Evolutionary conservation across 2,888 invertebrate species (phyloP).

Genomic region (Piscicola geometra): DNA sequence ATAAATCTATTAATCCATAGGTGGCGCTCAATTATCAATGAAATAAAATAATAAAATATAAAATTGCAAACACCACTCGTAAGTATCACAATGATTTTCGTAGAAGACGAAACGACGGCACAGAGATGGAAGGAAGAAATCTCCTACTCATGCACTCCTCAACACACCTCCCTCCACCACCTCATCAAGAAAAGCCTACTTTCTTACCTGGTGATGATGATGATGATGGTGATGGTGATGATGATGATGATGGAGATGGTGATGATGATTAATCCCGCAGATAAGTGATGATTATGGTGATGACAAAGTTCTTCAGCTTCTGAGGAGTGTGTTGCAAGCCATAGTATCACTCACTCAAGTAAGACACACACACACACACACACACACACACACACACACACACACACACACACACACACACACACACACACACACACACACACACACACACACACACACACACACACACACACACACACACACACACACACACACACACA

Average conservation of each 20-base stretch:
- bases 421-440: background rate
- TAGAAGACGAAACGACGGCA: background rate
- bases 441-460: background rate
- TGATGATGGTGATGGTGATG: no score
- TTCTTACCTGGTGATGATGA: background rate
- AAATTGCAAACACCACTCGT: no score
- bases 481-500: no score
- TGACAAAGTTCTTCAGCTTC: background rate
- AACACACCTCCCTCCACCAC: background rate
- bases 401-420: background rate
- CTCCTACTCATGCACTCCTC: background rate
- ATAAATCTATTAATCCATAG: no score
- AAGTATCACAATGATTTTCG: no score
- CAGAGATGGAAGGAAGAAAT: background rate
- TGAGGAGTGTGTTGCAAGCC: background rate
- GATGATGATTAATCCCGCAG: background rate
- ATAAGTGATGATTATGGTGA: background rate
- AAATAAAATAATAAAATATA: no score
- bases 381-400: background rate
- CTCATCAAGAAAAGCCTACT: slow-evolving; percentile 10
- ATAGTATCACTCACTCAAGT: background rate
- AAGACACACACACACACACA: background rate
- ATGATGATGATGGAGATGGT: no score
- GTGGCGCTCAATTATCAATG: no score
- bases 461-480: background rate